These are phyloP conservation scores for Cynodonichthys magdalenae DNA, from an alignment of 2,797 vertebrate genomes.

Conservation along the genomic window DNA sequence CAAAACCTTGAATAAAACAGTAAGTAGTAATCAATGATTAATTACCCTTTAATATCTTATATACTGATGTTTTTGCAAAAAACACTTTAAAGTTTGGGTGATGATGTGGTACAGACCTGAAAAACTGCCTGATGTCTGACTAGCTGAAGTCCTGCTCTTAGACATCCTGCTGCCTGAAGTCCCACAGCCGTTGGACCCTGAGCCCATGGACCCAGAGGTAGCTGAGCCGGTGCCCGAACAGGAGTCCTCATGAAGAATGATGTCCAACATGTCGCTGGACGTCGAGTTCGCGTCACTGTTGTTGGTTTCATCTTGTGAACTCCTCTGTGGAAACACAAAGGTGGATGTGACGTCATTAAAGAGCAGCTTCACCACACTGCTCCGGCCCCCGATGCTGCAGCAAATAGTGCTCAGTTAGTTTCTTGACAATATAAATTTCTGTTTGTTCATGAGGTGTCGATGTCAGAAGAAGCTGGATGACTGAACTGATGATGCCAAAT, in stretches of 20 bases:
- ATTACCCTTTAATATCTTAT: background rate
- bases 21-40: no score
- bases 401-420: background rate
- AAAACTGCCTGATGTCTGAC: constrained; percentile 61
- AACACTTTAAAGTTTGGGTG: background rate
- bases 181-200: constrained; percentile 85
- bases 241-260: constrained; percentile 88
- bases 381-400: background rate
- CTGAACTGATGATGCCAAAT: no score
- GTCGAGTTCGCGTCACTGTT: constrained; percentile 87
- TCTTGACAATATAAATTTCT: background rate
- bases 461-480: background rate
- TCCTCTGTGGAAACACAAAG: constrained; percentile 56
- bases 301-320: constrained; percentile 78
- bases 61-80: background rate
- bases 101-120: constrained; percentile 56
- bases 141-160: constrained; percentile 74
- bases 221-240: constrained; percentile 87
- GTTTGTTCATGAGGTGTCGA: background rate
- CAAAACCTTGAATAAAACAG: no score
- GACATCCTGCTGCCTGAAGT: constrained; percentile 82
- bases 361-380: constrained; percentile 1
- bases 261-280: constrained; percentile 89
- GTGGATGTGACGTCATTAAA: constrained; percentile 5
- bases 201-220: constrained; percentile 89